Percentiles rank a stretch among this genome's conserved stretches.
Conservation (phyloP, 1,140 invertebrate genomes). For the Nephotettix cincticeps region DNA sequence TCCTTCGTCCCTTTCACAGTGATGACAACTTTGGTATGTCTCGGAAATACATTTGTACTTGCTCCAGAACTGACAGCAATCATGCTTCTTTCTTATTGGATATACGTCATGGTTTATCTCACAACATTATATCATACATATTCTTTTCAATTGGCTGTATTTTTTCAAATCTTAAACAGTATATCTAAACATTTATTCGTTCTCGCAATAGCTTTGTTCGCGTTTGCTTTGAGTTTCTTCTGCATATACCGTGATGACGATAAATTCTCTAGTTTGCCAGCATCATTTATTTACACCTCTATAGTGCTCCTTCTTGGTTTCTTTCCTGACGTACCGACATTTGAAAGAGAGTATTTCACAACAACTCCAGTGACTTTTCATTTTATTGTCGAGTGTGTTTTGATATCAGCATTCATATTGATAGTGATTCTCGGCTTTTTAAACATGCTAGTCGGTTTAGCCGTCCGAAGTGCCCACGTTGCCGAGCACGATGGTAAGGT, state of each 20-base stretch:
- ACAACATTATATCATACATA: background rate
- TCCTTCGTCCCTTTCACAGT: background rate
- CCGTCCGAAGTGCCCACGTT: background rate
- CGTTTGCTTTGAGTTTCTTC: slow-evolving; percentile 2
- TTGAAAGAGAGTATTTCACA: background rate
- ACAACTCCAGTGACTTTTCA: background rate
- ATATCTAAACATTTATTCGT: slow-evolving; percentile 3
- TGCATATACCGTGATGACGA: background rate
- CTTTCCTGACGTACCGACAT: background rate
- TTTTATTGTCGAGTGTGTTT: background rate
- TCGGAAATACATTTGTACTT: background rate
- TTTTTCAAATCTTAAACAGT: background rate
- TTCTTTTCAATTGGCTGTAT: background rate
- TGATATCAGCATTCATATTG: background rate
- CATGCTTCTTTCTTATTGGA: background rate
- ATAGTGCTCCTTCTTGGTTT: slow-evolving; percentile 48
- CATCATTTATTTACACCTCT: background rate
- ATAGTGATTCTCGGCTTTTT: background rate
- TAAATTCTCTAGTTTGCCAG: background rate
- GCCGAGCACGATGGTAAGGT: background rate
- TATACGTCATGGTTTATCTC: background rate
- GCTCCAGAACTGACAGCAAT: background rate
- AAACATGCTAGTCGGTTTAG: background rate
- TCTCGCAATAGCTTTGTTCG: background rate
- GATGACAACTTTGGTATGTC: background rate